phyloP scores from a whole-genome alignment of 2,113 vertebrate genomes.

The Murina feae region DNA sequence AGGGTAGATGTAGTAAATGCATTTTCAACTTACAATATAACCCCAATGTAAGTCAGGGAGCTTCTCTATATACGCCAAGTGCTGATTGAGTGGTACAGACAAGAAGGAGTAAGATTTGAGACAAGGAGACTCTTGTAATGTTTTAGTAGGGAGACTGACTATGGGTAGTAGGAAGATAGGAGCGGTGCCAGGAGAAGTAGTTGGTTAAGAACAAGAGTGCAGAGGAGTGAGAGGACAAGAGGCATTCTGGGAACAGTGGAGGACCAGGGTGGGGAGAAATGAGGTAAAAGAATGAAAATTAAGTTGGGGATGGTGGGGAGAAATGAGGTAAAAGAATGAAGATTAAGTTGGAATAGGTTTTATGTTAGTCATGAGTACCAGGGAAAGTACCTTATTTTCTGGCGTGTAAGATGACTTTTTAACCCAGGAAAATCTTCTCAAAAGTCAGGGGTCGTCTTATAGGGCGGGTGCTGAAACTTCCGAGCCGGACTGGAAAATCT shows the following conservation, averaged over 20 bases:
- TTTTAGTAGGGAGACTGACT: not conserved
- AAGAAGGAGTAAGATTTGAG: not conserved
- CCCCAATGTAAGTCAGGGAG: not conserved
- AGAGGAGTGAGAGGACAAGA: not conserved
- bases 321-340: not conserved
- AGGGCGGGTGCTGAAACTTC: too few species aligned
- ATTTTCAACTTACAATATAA: not conserved
- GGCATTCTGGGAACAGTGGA: not conserved
- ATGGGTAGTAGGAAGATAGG: not conserved
- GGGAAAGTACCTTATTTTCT: too few species aligned
- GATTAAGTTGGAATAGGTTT: not conserved
- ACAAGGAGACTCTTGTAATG: not conserved
- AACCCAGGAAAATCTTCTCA: too few species aligned
- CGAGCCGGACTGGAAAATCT: too few species aligned
- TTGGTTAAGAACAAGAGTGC: not conserved
- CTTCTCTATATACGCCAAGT: not conserved
- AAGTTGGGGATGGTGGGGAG: not conserved
- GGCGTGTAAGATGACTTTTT: too few species aligned
- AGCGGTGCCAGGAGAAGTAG: not conserved
- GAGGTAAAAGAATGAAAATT: not conserved
- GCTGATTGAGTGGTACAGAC: not conserved
- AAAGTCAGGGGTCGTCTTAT: too few species aligned
- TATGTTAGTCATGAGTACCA: not conserved
- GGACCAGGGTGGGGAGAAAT: not conserved
- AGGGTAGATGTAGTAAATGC: not conserved